These are phyloP conservation scores for Ara ararauna DNA, from an alignment of 2,797 vertebrate genomes.

Conservation along the genomic window DNA sequence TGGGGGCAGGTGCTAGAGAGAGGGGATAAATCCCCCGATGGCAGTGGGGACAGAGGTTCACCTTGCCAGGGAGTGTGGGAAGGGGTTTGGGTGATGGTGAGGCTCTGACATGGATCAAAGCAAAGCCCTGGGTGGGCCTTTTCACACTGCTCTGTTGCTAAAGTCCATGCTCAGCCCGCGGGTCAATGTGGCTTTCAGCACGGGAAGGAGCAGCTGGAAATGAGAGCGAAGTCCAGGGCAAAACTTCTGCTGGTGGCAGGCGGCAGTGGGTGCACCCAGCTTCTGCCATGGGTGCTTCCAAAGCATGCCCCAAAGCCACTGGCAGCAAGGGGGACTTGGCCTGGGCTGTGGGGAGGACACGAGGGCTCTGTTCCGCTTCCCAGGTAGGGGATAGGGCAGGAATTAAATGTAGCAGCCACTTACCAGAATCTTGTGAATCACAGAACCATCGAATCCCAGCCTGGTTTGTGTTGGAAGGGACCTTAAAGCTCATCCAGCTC, in stretches of 20 bases:
- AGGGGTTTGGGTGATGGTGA: rapidly evolving
- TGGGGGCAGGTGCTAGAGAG: not conserved
- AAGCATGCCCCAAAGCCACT: rapidly evolving
- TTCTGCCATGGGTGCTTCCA: not conserved
- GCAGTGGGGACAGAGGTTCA: not conserved
- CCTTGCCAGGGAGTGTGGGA: rapidly evolving
- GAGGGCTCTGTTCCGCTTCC: not conserved
- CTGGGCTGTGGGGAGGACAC: rapidly evolving
- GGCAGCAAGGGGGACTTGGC: not conserved
- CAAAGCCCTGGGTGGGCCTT: not conserved
- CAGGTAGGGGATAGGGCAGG: not conserved
- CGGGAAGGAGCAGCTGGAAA: not conserved
- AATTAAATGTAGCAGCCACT: not conserved
- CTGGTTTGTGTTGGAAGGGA: not conserved
- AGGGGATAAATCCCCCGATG: rapidly evolving
- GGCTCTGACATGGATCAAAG: not conserved
- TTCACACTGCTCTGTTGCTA: rapidly evolving
- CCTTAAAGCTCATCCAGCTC: not conserved
- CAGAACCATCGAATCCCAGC: not conserved
- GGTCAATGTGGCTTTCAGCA: rapidly evolving
- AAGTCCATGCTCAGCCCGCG: rapidly evolving
- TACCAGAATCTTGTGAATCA: rapidly evolving
- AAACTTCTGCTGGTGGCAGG: not conserved
- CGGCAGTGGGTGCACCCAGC: rapidly evolving
- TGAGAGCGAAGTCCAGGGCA: not conserved